phyloP scores from a whole-genome alignment of 2,113 vertebrate genomes.

The Nothoprocta pentlandii region DNA sequence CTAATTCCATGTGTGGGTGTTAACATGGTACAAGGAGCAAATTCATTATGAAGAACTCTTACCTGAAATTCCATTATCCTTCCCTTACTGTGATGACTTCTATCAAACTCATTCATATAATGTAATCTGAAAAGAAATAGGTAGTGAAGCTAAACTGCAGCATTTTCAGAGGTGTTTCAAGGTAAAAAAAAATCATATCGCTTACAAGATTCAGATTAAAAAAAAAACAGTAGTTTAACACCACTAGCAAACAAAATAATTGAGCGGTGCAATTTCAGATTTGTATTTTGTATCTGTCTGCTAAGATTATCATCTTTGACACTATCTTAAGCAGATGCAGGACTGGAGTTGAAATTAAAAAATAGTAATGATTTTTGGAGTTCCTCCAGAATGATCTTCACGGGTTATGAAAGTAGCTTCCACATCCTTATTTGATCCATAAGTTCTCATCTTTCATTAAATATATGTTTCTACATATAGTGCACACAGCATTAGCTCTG shows the following conservation, averaged over 20 bases:
- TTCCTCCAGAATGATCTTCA: slow-evolving; percentile 67
- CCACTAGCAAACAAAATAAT: slow-evolving; percentile 74
- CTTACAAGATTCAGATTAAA: slow-evolving; percentile 64
- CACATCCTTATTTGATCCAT: slow-evolving; percentile 70
- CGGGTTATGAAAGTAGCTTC: slow-evolving; percentile 69
- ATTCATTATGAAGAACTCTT: slow-evolving; percentile 64
- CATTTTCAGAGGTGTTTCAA: slow-evolving; percentile 55
- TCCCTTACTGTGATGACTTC: slow-evolving; percentile 60
- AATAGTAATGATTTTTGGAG: slow-evolving; percentile 70
- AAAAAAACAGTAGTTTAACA: slow-evolving; percentile 62
- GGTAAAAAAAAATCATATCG: slow-evolving; percentile 51
- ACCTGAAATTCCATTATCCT: slow-evolving; percentile 65
- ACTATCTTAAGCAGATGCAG: slow-evolving; percentile 72
- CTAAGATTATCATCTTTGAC: slow-evolving; percentile 73
- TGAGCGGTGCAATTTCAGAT: slow-evolving; percentile 69
- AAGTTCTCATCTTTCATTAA: slow-evolving; percentile 74
- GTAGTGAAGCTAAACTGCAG: slow-evolving; percentile 13
- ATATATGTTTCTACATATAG: slow-evolving; percentile 56
- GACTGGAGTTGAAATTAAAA: slow-evolving; percentile 75
- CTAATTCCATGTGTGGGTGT: slow-evolving; percentile 63
- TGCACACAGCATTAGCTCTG: slow-evolving; percentile 42
- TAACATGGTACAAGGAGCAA: slow-evolving; percentile 61
- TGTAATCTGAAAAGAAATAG: slow-evolving; percentile 49
- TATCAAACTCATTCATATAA: slow-evolving; percentile 49
- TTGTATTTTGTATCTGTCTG: slow-evolving; percentile 74